Conservation (phyloP, 2,888 invertebrate genomes). For the Hedychridium roseum region DNA sequence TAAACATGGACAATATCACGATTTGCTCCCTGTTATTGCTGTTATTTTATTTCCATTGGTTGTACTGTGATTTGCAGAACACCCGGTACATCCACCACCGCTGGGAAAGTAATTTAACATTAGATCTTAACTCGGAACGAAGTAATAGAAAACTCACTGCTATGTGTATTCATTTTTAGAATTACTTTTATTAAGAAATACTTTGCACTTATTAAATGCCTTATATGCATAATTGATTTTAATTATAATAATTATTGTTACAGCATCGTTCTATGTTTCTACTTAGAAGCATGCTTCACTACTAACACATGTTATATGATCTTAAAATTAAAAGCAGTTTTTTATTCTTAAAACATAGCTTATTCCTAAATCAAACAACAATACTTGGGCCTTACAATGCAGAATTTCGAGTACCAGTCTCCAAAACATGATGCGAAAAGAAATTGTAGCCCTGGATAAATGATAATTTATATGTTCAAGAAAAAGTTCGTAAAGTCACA, state of each 20-base stretch:
- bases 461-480: no score
- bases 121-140: neutral
- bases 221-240: conserved; percentile 61
- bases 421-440: no score
- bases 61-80: no score
- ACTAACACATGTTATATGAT: conserved; percentile 63
- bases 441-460: no score
- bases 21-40: no score
- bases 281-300: conserved; percentile 63
- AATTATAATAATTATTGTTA: conserved; percentile 63
- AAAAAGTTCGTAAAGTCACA: no score
- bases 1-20: no score
- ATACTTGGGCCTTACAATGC: conserved; percentile 48
- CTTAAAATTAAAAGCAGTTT: conserved; percentile 62
- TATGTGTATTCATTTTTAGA: conserved; percentile 46
- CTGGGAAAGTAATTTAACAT: no score
- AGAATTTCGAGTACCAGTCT: no score
- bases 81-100: no score
- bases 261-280: conserved; percentile 62
- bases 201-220: conserved; percentile 64
- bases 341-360: conserved; percentile 57
- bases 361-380: conserved; percentile 52
- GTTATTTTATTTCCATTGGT: no score
- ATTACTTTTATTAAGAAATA: conserved; percentile 65
- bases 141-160: conserved; percentile 8